Evolutionary conservation across 2,797 vertebrate genomes (phyloP), one percentile per base, ranked within the genome.

Genomic region (Delichon dasypus): DNA sequence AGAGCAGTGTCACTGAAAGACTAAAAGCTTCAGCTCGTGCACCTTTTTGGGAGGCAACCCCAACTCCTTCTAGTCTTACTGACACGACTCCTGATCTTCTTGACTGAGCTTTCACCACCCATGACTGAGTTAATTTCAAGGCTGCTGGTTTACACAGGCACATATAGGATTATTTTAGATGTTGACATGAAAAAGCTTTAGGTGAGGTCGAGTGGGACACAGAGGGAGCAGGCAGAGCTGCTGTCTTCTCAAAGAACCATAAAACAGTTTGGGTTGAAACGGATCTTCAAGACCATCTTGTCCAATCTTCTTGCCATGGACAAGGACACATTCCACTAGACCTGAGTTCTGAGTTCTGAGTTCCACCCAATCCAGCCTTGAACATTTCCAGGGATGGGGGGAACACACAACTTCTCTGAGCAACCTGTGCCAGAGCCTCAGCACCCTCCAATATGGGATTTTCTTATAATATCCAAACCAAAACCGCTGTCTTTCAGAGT

Each of bases 241-340:
- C 66, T 58, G 4, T 36, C 22, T 22, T 23, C 17, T 4, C 0
- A 0, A 53, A 58, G 45, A 53, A 20, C 5, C 14, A 30, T 3
- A 7, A 38, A 80, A n/a, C 12, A 30, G 19, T 34, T 36, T 32
- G 66, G 10, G 6, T 36, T 60, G 45, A 34, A 60, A 57, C 0
- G 1, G 25, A 65, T 15, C 44, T 58, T 64, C 34, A 65, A 34
- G 51, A 22, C 3, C 14, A 40, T 16, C 38, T 53, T 26, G 26
- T 60, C 40, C n/a, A 53, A 20, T 2, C 3, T 10, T 27, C 23
- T 23, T 58, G 14, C 21, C 45, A 40, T 7, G 15, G 25, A 34
- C 14, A 70, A 36, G 23, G 36, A 38, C 36, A 51, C 12, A 21
- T 50, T 19, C 20, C 65, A n/a, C 10, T 2, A 51, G 5, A n/a